Percentiles rank a stretch among this genome's conserved stretches.
phyloP scores from a whole-genome alignment of 2,113 vertebrate species.

The Hemicordylus capensis region DNA sequence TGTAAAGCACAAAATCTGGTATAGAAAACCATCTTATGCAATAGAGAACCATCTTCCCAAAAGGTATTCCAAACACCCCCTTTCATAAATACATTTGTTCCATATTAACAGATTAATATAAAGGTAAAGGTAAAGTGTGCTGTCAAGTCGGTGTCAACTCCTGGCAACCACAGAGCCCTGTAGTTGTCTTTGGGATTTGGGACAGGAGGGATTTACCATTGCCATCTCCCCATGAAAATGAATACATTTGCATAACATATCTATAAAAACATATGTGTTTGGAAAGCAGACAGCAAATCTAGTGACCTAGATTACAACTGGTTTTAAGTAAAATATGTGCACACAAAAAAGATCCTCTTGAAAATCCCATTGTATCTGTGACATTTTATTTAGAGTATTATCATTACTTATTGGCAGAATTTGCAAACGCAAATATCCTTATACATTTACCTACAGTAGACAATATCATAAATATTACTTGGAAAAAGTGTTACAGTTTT shows the following conservation, averaged over 20 bases:
- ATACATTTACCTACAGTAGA: neutral
- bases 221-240: neutral
- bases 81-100: neutral
- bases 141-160: too few species aligned
- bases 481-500: neutral
- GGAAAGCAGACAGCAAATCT: neutral
- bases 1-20: neutral
- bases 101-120: neutral
- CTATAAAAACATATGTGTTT: neutral
- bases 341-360: conserved; percentile 1
- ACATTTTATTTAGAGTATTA: neutral
- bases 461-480: neutral
- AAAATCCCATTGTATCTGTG: neutral
- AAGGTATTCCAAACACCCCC: neutral
- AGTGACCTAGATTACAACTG: neutral
- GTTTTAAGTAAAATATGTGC: neutral
- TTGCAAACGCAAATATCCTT: neutral
- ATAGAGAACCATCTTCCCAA: neutral
- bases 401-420: neutral
- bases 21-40: too few species aligned
- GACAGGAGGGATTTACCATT: too few species aligned
- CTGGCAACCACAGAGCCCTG: too few species aligned
- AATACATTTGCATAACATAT: neutral
- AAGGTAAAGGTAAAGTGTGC: too few species aligned
- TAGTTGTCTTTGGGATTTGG: too few species aligned